These are phyloP conservation scores for Mesocentrotus franciscanus DNA, from an alignment of 53 echinoderm and acorn worm species.

Conservation along the genomic window DNA sequence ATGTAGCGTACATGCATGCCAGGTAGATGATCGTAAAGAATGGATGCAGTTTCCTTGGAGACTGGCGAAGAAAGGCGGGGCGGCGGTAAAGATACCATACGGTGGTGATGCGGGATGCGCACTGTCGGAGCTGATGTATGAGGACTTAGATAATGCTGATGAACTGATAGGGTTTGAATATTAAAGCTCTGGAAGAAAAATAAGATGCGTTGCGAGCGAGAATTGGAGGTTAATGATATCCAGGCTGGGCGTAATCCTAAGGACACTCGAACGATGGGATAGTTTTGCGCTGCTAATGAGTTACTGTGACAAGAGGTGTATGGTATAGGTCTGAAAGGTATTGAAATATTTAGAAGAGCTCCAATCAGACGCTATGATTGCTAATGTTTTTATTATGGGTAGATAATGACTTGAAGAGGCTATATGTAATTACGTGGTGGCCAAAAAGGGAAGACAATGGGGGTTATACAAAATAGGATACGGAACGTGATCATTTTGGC, in stretches of 20 bases:
- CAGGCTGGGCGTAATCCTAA: slow-evolving; percentile 22
- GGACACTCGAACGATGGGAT: slow-evolving; percentile 33
- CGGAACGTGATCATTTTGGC: neutral
- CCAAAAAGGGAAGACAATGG: neutral
- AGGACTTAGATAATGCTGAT: slow-evolving; percentile 13
- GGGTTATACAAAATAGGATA: neutral
- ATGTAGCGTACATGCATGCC: neutral
- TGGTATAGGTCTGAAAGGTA: slow-evolving; percentile 4
- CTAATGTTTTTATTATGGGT: neutral
- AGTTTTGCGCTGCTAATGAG: slow-evolving; percentile 16
- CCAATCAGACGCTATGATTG: neutral
- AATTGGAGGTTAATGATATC: slow-evolving; percentile 53
- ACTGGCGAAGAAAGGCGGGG: slow-evolving; percentile 42
- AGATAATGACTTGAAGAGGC: neutral
- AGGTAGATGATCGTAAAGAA: neutral
- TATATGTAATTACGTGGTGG: slow-evolving; percentile 6
- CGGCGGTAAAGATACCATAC: slow-evolving; percentile 46
- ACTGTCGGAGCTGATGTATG: slow-evolving; percentile 16
- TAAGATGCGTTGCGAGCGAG: slow-evolving; percentile 34
- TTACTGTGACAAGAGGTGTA: neutral
- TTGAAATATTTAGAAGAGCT: slow-evolving; percentile 25
- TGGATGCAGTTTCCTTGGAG: slow-evolving; percentile 64
- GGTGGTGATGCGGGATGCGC: slow-evolving; percentile 49
- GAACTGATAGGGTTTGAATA: slow-evolving; percentile 12
- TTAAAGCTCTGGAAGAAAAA: slow-evolving; percentile 20